Percentiles rank a stretch among this genome's conserved stretches.
These are phyloP conservation scores for Monoplex corrugatus DNA, from an alignment of 2,888 invertebrate species.

Conservation along the genomic window DNA sequence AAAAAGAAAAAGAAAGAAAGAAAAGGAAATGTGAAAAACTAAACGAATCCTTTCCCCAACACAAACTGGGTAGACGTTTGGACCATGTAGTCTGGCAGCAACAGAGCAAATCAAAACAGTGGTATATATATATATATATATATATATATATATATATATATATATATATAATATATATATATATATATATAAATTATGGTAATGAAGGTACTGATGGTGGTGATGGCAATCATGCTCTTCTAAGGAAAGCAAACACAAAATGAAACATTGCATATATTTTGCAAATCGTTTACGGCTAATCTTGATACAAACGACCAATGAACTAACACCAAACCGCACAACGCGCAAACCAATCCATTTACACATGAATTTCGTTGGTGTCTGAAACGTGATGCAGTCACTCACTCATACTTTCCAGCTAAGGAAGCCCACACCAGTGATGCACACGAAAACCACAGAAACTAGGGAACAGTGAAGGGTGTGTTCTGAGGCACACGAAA, in stretches of 20 bases:
- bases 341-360: neutral
- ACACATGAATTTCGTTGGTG: conserved; percentile 22
- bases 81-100: neutral
- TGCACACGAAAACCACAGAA: neutral
- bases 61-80: too few relatives aligned
- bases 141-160: neutral
- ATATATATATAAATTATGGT: neutral
- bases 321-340: neutral
- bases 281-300: conserved; percentile 1
- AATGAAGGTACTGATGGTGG: too few relatives aligned
- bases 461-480: neutral
- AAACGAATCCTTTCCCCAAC: too few relatives aligned
- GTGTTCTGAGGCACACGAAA: neutral
- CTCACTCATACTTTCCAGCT: neutral
- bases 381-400: neutral
- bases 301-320: neutral
- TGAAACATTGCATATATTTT: neutral
- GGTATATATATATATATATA: neutral
- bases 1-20: too few relatives aligned
- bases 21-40: too few relatives aligned
- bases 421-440: neutral
- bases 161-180: neutral
- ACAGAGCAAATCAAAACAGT: neutral
- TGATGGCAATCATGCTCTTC: too few relatives aligned
- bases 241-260: neutral